These are phyloP conservation scores for Amiota minor DNA, from an alignment of 2,888 invertebrate genomes.

Conservation along the genomic window DNA sequence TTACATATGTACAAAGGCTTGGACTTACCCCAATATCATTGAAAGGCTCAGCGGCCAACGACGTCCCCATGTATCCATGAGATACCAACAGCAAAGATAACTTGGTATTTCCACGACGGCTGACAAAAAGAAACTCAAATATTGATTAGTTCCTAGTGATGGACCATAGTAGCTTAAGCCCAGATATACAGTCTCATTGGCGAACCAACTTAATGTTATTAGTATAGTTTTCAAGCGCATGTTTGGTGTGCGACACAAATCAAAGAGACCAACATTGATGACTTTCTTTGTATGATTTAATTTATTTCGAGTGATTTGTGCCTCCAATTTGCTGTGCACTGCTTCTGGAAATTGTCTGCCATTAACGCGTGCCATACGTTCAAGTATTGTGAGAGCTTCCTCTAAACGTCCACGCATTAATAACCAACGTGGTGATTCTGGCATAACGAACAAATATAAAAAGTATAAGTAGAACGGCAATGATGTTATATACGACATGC, in stretches of 20 bases:
- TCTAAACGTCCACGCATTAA: slow-evolving; percentile 86
- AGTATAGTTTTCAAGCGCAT: slow-evolving; percentile 90
- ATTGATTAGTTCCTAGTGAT: slow-evolving; percentile 88
- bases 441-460: slow-evolving; percentile 88
- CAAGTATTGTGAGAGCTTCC: slow-evolving; percentile 86
- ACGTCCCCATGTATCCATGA: slow-evolving; percentile 91
- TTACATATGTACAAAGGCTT: too few species aligned
- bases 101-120: slow-evolving; percentile 92
- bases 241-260: slow-evolving; percentile 82
- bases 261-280: slow-evolving; percentile 72
- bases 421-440: slow-evolving; percentile 94
- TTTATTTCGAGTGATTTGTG: slow-evolving; percentile 80
- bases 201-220: slow-evolving; percentile 92
- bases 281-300: slow-evolving; percentile 75
- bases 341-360: slow-evolving; percentile 83
- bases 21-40: slow-evolving; percentile 85
- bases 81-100: slow-evolving; percentile 88
- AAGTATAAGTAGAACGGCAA: slow-evolving; percentile 89
- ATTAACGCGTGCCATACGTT: slow-evolving; percentile 85
- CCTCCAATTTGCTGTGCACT: slow-evolving; percentile 82
- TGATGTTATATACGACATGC: slow-evolving; percentile 86
- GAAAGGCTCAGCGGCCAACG: slow-evolving; percentile 90
- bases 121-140: slow-evolving; percentile 90
- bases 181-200: slow-evolving; percentile 93
- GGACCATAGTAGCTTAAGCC: slow-evolving; percentile 94